phyloP scores from a whole-genome alignment of 2,888 invertebrate species.

The Papilio demoleus region DNA sequence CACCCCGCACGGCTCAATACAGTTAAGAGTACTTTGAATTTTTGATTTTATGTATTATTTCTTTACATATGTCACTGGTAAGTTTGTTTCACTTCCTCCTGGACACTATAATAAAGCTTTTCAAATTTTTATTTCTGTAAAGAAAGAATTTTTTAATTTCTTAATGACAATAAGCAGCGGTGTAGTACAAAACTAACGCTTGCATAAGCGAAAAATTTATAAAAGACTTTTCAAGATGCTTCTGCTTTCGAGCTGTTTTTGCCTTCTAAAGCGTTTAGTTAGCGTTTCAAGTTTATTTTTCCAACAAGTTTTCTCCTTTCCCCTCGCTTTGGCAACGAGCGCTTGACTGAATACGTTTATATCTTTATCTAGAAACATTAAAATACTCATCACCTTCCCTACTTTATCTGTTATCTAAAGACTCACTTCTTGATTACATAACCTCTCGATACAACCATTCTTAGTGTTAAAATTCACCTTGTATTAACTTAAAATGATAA shows the following conservation, averaged over 20 bases:
- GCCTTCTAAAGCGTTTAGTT: conserved; percentile 12
- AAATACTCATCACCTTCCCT: too few species aligned
- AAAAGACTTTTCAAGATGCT: conserved; percentile 8
- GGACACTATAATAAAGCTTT: too few species aligned
- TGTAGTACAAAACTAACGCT: conserved; percentile 4
- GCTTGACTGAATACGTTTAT: conserved; percentile 2
- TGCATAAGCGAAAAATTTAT: conserved; percentile 6
- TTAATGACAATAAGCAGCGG: background rate
- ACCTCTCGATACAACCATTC: too few species aligned
- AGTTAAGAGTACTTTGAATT: background rate
- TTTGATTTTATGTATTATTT: background rate
- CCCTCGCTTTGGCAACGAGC: conserved; percentile 1
- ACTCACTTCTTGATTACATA: too few species aligned
- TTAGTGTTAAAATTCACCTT: too few species aligned
- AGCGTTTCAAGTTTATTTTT: conserved; percentile 6
- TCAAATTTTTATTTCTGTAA: background rate
- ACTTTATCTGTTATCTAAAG: too few species aligned
- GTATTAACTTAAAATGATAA: too few species aligned
- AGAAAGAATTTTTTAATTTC: background rate
- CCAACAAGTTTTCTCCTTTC: conserved; percentile 21
- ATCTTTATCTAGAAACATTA: background rate
- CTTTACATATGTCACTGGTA: background rate
- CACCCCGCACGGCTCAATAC: background rate
- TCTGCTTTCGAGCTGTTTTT: conserved; percentile 14
- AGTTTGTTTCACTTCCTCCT: background rate